Conservation (phyloP, 2,797 vertebrate genomes). For the Picus viridis region DNA sequence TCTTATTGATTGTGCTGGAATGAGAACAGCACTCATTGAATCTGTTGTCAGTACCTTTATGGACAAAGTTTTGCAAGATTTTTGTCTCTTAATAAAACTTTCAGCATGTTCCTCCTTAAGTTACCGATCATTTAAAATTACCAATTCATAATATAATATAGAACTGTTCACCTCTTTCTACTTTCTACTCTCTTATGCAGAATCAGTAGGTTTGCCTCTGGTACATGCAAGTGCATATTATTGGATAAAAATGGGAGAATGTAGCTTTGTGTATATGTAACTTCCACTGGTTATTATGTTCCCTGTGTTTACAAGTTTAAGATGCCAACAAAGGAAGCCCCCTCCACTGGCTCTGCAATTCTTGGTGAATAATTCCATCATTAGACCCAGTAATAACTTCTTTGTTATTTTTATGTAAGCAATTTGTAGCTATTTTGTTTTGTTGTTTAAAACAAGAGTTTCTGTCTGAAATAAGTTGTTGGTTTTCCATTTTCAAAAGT, state of each 20-base stretch:
- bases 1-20: not conserved
- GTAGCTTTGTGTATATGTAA: not conserved
- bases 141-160: not conserved
- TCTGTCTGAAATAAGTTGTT: not conserved
- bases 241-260: not conserved
- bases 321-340: not conserved
- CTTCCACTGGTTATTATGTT: not conserved
- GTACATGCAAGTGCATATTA: rapidly evolving
- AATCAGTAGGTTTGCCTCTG: not conserved
- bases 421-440: not conserved
- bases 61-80: not conserved
- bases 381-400: not conserved
- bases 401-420: not conserved
- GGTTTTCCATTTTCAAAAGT: not conserved
- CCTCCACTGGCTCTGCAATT: not conserved
- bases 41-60: not conserved
- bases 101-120: not conserved
- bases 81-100: not conserved
- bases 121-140: not conserved
- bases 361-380: not conserved
- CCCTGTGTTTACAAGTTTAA: not conserved
- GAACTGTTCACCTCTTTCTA: not conserved
- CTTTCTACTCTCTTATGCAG: not conserved
- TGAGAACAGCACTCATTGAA: not conserved
- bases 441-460: not conserved